Conservation (phyloP, 2,888 invertebrate species). For the Amphipoea lucens region DNA sequence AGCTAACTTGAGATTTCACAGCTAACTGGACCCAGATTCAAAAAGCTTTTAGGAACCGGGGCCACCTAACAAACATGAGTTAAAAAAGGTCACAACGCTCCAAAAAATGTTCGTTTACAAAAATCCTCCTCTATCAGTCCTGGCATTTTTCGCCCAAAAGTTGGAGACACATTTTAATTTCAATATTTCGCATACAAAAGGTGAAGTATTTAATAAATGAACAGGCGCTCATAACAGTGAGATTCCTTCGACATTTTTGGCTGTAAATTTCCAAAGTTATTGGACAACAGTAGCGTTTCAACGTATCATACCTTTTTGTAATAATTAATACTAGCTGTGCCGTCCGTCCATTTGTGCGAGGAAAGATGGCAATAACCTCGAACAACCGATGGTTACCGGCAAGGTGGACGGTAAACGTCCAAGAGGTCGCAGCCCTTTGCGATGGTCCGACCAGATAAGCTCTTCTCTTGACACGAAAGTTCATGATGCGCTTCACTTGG, state of each 20-base stretch:
- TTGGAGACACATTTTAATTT: conserved; percentile 57
- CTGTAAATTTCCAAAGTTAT: conserved; percentile 31
- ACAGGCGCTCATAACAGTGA: conserved; percentile 39
- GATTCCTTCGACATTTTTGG: conserved; percentile 49
- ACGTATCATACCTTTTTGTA: conserved; percentile 15
- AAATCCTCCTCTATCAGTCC: conserved; percentile 3
- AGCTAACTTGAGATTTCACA: neutral
- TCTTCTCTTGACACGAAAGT: too few species aligned
- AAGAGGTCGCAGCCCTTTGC: too few species aligned
- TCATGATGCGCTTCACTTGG: too few species aligned
- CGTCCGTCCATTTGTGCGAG: neutral
- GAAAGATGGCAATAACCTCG: too few species aligned
- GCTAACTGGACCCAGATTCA: neutral
- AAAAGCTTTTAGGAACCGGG: neutral
- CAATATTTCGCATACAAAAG: conserved; percentile 49
- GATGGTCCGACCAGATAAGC: too few species aligned
- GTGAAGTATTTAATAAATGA: conserved; percentile 60
- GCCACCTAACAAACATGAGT: neutral
- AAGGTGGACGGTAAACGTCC: too few species aligned
- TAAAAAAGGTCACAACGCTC: conserved; percentile 4
- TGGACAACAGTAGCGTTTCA: conserved; percentile 27
- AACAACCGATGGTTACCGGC: too few species aligned
- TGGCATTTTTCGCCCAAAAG: conserved; percentile 44
- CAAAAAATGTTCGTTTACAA: conserved; percentile 1
- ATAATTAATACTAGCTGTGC: neutral